phyloP scores from a whole-genome alignment of 2,113 vertebrate species.

The Ceuthmochares aereus region DNA sequence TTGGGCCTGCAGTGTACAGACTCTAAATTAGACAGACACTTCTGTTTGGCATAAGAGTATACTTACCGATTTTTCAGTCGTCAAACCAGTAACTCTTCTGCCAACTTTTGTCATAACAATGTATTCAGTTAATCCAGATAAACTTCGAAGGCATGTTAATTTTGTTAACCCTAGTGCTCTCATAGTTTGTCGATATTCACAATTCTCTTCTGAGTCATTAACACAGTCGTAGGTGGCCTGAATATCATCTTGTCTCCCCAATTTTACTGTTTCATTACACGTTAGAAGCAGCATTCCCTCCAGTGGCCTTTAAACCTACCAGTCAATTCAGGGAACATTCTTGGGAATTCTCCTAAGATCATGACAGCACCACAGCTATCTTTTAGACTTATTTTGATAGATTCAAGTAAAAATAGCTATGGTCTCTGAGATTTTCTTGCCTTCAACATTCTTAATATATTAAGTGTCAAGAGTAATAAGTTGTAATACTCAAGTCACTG shows the following conservation, averaged over 20 bases:
- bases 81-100: not conserved
- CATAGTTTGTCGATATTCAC: not conserved
- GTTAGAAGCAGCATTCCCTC: not conserved
- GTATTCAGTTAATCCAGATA: not conserved
- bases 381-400: not conserved
- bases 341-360: not conserved
- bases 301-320: constrained; percentile 16
- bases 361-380: not conserved
- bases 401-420: not conserved
- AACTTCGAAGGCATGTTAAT: not conserved
- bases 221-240: not conserved
- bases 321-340: not conserved
- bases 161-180: not conserved
- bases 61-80: not conserved
- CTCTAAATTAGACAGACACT: not conserved
- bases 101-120: constrained; percentile 5
- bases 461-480: not conserved
- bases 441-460: not conserved
- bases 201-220: not conserved
- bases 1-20: not conserved
- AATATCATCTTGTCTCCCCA: not conserved
- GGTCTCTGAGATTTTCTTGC: not conserved
- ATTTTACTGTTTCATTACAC: constrained; percentile 50
- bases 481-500: not conserved
- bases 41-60: not conserved